phyloP scores from a whole-genome alignment of 1,140 invertebrate genomes.

The Sogatella furcifera region DNA sequence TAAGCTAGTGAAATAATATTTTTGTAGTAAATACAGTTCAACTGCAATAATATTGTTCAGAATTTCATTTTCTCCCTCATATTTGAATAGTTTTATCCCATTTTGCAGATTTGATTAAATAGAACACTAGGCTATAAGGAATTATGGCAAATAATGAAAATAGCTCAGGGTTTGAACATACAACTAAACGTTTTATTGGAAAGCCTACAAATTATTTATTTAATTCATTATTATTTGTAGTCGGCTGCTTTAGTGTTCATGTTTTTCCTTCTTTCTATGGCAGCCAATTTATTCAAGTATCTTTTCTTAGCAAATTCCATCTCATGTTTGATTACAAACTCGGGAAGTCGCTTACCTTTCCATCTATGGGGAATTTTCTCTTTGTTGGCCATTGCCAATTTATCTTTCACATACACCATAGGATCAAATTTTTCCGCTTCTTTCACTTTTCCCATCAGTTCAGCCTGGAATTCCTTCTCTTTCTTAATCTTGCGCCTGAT shows the following conservation, averaged over 20 bases:
- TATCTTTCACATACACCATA: slow-evolving; percentile 52
- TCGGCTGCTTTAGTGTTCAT: slow-evolving; percentile 15
- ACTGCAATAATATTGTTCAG: too few relatives aligned
- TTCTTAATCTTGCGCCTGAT: slow-evolving; percentile 54
- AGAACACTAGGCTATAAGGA: too few relatives aligned
- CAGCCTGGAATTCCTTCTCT: slow-evolving; percentile 64
- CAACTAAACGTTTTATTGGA: too few relatives aligned
- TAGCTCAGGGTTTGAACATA: too few relatives aligned
- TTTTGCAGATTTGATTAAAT: too few relatives aligned
- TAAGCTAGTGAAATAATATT: too few relatives aligned
- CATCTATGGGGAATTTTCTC: slow-evolving; percentile 47
- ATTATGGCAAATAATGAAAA: too few relatives aligned
- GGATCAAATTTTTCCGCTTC: slow-evolving; percentile 64
- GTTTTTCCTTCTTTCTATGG: slow-evolving; percentile 14
- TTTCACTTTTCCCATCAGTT: slow-evolving; percentile 53
- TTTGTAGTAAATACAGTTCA: too few relatives aligned
- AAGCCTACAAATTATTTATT: too few relatives aligned
- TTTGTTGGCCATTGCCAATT: slow-evolving; percentile 48
- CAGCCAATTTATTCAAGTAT: slow-evolving; percentile 18
- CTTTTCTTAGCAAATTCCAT: slow-evolving; percentile 26
- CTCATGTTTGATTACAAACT: slow-evolving; percentile 45
- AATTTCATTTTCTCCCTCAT: too few relatives aligned
- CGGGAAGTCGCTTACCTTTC: slow-evolving; percentile 51
- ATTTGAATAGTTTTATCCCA: too few relatives aligned
- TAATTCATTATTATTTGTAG: slow-evolving; percentile 13